A percentile compares a stretch with the other conserved stretches of the same genome.
Conservation (phyloP, 1,140 invertebrate species). For the Brachionus plicatilis region DNA sequence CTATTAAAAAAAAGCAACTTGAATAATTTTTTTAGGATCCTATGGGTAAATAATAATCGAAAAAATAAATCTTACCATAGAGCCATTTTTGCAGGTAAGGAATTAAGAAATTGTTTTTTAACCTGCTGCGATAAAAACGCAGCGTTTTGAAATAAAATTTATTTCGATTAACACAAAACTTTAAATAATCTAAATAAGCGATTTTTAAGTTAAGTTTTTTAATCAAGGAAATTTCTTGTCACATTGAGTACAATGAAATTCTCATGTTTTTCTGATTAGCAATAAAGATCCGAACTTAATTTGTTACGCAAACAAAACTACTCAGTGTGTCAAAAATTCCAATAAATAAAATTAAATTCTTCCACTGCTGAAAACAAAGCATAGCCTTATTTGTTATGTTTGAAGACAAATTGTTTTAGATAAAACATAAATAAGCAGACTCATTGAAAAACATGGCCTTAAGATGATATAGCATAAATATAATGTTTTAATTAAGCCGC, state of each 20-base stretch:
- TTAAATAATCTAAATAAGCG: neutral
- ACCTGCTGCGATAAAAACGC: neutral
- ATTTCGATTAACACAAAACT: neutral
- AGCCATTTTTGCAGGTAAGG: neutral
- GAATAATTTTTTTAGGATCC: neutral
- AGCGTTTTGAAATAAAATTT: neutral
- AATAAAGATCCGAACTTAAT: neutral
- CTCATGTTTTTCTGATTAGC: neutral
- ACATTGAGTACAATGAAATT: neutral
- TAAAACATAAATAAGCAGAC: neutral
- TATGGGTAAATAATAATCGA: neutral
- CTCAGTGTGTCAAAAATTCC: neutral
- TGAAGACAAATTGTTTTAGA: neutral
- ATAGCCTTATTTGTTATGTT: neutral
- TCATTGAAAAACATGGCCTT: neutral
- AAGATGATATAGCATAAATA: neutral
- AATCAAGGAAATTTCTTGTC: neutral
- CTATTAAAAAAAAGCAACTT: neutral
- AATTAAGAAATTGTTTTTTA: neutral
- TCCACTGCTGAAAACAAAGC: neutral
- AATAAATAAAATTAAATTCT: conserved; percentile 5
- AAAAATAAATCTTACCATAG: neutral
- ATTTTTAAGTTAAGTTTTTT: neutral
- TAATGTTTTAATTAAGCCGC: neutral
- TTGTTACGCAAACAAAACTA: neutral